Percentiles rank a stretch among this genome's conserved stretches.
Conservation (phyloP, 2,888 invertebrate species). For the Arge pagana region DNA sequence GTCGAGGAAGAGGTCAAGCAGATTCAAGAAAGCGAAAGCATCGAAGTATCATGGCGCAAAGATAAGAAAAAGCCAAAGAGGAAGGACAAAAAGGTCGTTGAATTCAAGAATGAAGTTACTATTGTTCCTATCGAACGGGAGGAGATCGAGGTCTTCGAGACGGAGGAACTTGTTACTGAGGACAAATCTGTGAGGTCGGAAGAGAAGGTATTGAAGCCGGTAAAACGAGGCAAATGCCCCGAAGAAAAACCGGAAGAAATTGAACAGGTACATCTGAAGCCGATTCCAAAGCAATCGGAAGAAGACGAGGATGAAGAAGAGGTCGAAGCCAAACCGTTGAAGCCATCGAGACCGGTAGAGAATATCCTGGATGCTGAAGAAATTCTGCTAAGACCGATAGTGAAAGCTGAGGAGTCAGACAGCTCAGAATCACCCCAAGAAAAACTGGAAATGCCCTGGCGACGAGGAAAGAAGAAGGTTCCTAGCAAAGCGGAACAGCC, state of each 20-base stretch:
- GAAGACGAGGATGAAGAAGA: conserved; percentile 33
- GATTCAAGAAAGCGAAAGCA: conserved; percentile 1
- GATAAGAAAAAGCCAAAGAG: conserved; percentile 35
- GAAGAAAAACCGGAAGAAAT: conserved; percentile 48
- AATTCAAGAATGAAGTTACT: conserved; percentile 49
- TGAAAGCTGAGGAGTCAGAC: conserved; percentile 40
- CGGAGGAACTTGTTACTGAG: conserved; percentile 14
- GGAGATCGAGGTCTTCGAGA: conserved; percentile 17
- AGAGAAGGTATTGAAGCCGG: conserved; percentile 18
- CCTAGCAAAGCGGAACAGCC: conserved; percentile 40
- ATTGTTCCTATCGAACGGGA: conserved; percentile 44
- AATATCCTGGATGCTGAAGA: conserved; percentile 51
- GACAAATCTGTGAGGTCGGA: conserved; percentile 16
- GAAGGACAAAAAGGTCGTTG: conserved; percentile 41
- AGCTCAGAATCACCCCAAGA: no score
- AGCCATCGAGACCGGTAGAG: conserved; percentile 52
- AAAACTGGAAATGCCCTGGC: conserved; percentile 50
- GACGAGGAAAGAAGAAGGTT: conserved; percentile 53
- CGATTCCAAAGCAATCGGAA: conserved; percentile 48
- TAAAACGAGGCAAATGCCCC: conserved; percentile 22
- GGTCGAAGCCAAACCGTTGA: conserved; percentile 37
- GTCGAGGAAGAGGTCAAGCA: conserved; percentile 52
- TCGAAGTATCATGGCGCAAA: neutral
- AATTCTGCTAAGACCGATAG: conserved; percentile 41
- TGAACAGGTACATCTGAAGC: conserved; percentile 51